Evolutionary conservation across 2,797 vertebrate species (phyloP).

Genomic region (Myotis findleyi): DNA sequence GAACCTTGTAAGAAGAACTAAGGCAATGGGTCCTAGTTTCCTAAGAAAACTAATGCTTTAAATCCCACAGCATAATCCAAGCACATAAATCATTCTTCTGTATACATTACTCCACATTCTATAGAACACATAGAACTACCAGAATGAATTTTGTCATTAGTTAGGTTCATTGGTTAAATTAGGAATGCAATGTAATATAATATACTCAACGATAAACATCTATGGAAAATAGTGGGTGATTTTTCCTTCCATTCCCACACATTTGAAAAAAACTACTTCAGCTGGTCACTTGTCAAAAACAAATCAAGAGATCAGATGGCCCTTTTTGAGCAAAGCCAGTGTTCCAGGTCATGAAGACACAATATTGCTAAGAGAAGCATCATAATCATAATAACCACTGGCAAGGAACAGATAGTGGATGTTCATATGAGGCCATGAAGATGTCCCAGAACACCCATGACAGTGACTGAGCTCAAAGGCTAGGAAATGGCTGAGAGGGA

Average conservation of each 20-base stretch:
- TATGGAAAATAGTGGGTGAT: not conserved
- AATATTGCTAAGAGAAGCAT: slow-evolving; percentile 6
- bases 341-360: not conserved
- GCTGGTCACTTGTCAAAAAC: slow-evolving; percentile 11
- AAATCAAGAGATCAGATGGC: slow-evolving; percentile 14
- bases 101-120: not conserved
- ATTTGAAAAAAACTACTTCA: not conserved
- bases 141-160: not conserved
- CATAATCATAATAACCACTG: not conserved
- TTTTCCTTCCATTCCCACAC: not conserved
- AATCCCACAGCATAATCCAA: slow-evolving; percentile 40
- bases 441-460: rapidly evolving
- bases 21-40: not conserved
- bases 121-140: not conserved
- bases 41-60: slow-evolving; percentile 41
- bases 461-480: not conserved
- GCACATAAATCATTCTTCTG: not conserved
- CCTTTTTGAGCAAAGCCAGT: not conserved
- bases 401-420: not conserved
- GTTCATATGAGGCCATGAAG: not conserved
- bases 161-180: not conserved
- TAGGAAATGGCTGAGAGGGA: not conserved
- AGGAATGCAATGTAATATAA: not conserved
- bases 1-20: slow-evolving; percentile 5
- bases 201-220: not conserved